Conservation (phyloP, 2,888 invertebrate genomes). For the Apodemia hepburni region DNA sequence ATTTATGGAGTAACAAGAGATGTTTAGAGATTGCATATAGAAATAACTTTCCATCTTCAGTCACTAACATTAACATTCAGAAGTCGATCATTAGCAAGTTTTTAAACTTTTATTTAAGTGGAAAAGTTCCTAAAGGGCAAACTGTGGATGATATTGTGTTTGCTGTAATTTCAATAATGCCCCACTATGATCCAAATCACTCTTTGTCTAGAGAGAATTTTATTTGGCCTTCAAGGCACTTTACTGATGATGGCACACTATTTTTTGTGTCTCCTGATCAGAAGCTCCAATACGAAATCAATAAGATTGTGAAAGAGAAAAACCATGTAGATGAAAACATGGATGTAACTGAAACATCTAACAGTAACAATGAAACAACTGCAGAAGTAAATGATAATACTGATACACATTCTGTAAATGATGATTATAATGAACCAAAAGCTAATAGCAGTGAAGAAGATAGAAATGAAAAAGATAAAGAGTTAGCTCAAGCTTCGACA, state of each 20-base stretch:
- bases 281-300: conserved; percentile 29
- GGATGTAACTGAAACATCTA: neutral
- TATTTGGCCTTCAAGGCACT: conserved; percentile 28
- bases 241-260: conserved; percentile 30
- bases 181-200: conserved; percentile 4
- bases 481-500: too few species aligned
- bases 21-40: conserved; percentile 24
- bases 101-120: conserved; percentile 33
- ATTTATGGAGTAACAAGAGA: conserved; percentile 28
- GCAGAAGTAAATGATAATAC: too few species aligned
- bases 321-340: neutral
- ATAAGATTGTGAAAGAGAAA: conserved; percentile 13
- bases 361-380: too few species aligned
- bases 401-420: neutral
- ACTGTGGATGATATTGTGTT: conserved; percentile 31
- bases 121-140: conserved; percentile 31
- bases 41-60: conserved; percentile 27
- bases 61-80: conserved; percentile 26
- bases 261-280: conserved; percentile 35
- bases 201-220: conserved; percentile 25
- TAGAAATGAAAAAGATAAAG: neutral
- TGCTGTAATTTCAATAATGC: conserved; percentile 34
- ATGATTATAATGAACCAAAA: neutral
- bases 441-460: neutral
- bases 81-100: conserved; percentile 30